Conservation (phyloP, 35 echinoderm and acorn worm species). For the Ophiothrix spiculata region DNA sequence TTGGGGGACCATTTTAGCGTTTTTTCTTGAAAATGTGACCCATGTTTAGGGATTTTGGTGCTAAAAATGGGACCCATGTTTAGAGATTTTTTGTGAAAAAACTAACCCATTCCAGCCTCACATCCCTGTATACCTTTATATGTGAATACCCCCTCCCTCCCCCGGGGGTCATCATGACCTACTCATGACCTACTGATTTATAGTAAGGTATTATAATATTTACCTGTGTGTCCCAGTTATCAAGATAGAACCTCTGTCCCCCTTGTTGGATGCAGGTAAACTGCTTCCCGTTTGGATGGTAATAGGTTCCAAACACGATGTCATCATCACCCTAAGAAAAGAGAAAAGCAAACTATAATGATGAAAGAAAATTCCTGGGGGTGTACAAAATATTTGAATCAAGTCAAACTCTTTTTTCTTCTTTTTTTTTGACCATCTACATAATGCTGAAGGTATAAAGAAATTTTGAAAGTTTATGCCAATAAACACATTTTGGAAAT, state of each 20-base stretch:
- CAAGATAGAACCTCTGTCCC: slow-evolving; percentile 68
- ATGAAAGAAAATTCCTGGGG: background rate
- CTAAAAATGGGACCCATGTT: background rate
- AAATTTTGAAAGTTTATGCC: background rate
- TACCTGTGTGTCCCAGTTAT: slow-evolving; percentile 92
- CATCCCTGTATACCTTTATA: too few relatives aligned
- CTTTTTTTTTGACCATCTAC: background rate
- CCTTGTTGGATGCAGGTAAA: slow-evolving; percentile 83
- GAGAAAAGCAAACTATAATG: slow-evolving; percentile 16
- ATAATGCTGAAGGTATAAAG: background rate
- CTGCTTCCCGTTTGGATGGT: slow-evolving; percentile 65
- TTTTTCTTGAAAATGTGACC: background rate
- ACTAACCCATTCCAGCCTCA: background rate
- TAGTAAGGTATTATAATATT: background rate
- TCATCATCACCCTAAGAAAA: slow-evolving; percentile 75
- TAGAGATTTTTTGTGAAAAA: background rate
- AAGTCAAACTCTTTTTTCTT: background rate
- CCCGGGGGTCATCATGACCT: too few relatives aligned
- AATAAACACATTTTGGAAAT: too few relatives aligned
- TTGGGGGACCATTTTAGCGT: too few relatives aligned
- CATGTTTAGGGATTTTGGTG: background rate
- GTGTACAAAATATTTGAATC: background rate
- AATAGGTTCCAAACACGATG: slow-evolving; percentile 87
- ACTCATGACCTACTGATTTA: background rate
- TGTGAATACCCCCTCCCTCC: too few relatives aligned